These are phyloP conservation scores for Thymallus thymallus DNA, from an alignment of 2,113 vertebrate genomes.

Conservation along the genomic window DNA sequence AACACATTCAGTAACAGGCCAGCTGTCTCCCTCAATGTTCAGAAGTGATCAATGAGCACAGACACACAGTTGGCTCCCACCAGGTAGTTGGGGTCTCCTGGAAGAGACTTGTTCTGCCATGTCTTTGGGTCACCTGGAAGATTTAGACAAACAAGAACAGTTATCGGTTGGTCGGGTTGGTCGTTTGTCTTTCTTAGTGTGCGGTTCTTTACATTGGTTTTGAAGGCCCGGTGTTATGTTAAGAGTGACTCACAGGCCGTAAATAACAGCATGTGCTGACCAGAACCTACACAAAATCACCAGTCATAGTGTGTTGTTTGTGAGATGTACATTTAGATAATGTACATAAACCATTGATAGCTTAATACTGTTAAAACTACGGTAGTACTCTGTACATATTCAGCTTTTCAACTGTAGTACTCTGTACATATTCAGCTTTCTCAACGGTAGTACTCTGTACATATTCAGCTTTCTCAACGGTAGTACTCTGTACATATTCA, in stretches of 20 bases:
- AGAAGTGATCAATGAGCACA: constrained; percentile 99
- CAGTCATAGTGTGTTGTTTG: no score
- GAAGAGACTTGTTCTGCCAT: constrained; percentile 99
- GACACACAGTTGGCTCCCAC: constrained; percentile 99
- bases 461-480: no score
- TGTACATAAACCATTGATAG: no score
- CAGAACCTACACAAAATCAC: no score
- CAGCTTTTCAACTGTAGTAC: no score
- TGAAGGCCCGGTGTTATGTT: neutral
- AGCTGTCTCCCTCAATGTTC: constrained; percentile 80
- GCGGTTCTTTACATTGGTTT: no score
- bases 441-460: no score
- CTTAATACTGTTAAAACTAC: no score
- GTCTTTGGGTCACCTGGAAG: constrained; percentile 93
- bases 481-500: no score
- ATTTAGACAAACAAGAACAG: constrained; percentile 2
- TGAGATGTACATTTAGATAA: no score
- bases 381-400: no score
- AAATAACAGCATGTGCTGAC: neutral
- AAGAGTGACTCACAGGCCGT: neutral
- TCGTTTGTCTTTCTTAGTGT: neutral
- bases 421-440: no score
- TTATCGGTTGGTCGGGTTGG: constrained; percentile 9
- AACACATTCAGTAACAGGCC: constrained; percentile 85
- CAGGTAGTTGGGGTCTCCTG: constrained; percentile 98